These are phyloP conservation scores for Orthonyx spaldingii DNA, from an alignment of 2,113 vertebrate genomes.

Conservation along the genomic window DNA sequence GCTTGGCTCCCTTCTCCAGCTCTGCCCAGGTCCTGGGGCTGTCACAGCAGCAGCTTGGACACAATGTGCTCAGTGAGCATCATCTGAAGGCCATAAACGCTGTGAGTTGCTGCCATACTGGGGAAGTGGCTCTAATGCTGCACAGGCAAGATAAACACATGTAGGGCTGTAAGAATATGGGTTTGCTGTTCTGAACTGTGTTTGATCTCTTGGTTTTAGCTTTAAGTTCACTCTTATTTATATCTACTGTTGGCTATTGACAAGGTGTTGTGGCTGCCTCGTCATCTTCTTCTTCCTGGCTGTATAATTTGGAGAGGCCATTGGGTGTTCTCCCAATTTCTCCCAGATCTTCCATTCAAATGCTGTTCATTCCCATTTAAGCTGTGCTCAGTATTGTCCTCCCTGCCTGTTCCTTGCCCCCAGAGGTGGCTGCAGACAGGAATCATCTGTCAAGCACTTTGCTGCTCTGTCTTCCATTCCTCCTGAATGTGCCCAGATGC, in stretches of 20 bases:
- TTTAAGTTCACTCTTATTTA: background rate
- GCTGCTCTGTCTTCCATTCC: background rate
- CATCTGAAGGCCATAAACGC: background rate
- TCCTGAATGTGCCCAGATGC: background rate
- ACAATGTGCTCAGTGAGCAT: background rate
- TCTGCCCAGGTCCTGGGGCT: background rate
- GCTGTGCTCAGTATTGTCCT: background rate
- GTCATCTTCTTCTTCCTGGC: background rate
- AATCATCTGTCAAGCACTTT: background rate
- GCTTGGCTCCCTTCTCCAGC: background rate
- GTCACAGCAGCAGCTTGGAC: background rate
- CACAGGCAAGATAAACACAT: background rate
- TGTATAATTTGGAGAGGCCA: background rate
- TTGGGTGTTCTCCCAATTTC: background rate
- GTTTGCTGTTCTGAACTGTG: background rate
- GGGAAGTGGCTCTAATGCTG: background rate
- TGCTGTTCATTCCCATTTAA: background rate
- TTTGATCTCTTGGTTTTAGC: background rate
- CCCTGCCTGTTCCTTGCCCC: background rate
- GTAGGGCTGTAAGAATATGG: background rate
- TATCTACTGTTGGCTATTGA: background rate
- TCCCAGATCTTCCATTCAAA: background rate
- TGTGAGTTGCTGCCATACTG: background rate
- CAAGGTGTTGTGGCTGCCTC: background rate
- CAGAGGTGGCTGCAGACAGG: background rate